Evolutionary conservation across 2,888 invertebrate genomes (phyloP), one percentile per base, ranked within the genome.

Genomic region (Lasioglossum marginatum): DNA sequence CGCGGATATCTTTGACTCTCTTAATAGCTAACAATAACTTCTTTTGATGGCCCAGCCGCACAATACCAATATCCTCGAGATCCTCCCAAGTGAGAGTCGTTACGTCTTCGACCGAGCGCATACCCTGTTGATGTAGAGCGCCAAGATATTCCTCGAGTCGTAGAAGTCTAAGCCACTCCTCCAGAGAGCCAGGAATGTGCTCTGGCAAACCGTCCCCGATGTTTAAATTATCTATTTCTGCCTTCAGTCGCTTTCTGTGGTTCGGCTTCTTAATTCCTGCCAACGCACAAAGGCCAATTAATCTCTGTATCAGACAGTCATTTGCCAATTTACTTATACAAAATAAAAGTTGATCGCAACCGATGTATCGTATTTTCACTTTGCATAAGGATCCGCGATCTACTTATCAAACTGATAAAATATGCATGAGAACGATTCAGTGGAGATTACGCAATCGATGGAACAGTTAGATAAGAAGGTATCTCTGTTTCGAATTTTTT

Each of bases 71-170:
- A 94, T 99, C 99, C 96, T 99, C 99, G 94, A 99, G 97, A 96
- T 99, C 99, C 95, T 99, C 99, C 99, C 99, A 99, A 84, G 98
- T 98, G 79, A 99, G 97, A 94, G 99, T 98, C 52, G 98, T 98
- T 80, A 99, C 98, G 95, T 98, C 98, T 92, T 99, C 98, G 68
- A 99, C 98, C 12, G 98, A 98, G 93, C 98, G 97, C 96, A 99
- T 99, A 79, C 99, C 99, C 95, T 99, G 99, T 89, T 98, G 97
- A 88, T 98, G 97, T 87, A 99, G 96, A 68, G 98, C 98, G 34
- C 98, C 97, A 66, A 98, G 97, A 95, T 99, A 99, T 95, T 99
- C 99, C 93, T 98, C 98, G 88, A 99, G 96, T 89, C 98, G 97
- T 87, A 99, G 96, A 91, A 99, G 96, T 92, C 98, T 97, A 83